A percentile compares a stretch with the other conserved stretches of the same genome.
phyloP scores from a whole-genome alignment of 2,797 vertebrate genomes.

The Perodicticus potto region DNA sequence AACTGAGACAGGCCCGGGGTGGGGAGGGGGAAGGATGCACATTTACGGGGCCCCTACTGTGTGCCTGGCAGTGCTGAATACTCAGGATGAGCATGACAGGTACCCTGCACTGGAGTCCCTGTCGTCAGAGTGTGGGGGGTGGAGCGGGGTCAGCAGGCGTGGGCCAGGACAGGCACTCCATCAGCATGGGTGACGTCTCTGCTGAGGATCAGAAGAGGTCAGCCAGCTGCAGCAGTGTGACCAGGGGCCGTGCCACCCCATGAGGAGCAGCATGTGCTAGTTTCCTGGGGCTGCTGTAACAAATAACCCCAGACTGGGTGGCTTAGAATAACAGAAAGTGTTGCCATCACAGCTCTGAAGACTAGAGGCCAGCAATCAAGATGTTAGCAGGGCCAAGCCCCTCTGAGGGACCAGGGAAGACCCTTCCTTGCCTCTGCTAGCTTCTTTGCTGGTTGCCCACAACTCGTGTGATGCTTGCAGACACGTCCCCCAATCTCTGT shows the following conservation, averaged over 20 bases:
- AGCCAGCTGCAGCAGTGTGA: fast-evolving
- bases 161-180: fast-evolving
- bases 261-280: fast-evolving
- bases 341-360: neutral
- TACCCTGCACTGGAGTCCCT: neutral
- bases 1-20: neutral
- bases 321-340: neutral
- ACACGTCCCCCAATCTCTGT: fast-evolving
- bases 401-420: neutral
- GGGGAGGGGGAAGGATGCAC: too few species aligned
- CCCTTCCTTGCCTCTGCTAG: neutral
- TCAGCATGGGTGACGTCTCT: fast-evolving
- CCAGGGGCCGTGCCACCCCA: fast-evolving
- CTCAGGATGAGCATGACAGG: fast-evolving
- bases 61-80: neutral
- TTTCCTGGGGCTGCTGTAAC: neutral
- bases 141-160: too few species aligned
- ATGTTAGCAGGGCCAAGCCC: fast-evolving
- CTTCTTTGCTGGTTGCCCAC: neutral
- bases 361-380: neutral
- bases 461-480: neutral
- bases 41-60: fast-evolving
- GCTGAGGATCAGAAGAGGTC: neutral
- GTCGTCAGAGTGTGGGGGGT: too few species aligned
- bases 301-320: fast-evolving